A percentile compares a stretch with the other conserved stretches of the same genome.
These are phyloP conservation scores for Sanderia malayensis DNA, from an alignment of 30 jellyfish, hydroid and myxozoan species.

Conservation along the genomic window DNA sequence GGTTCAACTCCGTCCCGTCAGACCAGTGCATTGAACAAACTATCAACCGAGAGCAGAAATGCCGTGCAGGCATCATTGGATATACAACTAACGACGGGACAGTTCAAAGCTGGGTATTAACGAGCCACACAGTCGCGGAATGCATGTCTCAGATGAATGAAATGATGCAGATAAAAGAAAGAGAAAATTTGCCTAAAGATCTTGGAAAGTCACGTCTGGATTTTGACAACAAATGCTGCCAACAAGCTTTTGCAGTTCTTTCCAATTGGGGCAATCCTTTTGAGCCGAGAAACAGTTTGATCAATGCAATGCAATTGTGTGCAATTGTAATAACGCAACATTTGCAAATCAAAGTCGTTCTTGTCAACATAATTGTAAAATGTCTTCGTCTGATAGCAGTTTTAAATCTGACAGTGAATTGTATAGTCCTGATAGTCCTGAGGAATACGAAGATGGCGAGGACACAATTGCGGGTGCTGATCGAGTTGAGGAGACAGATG, in stretches of 20 bases:
- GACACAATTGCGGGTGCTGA: no score
- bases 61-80: slow-evolving; percentile 56
- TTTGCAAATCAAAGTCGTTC: no score
- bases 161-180: slow-evolving; percentile 10
- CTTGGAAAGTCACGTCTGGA: slow-evolving; percentile 24
- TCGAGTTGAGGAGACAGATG: no score
- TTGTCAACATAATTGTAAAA: no score
- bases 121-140: slow-evolving; percentile 53
- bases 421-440: no score
- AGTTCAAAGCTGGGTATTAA: slow-evolving; percentile 62
- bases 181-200: slow-evolving; percentile 22
- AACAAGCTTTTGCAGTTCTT: slow-evolving; percentile 18
- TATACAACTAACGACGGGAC: slow-evolving; percentile 50
- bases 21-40: slow-evolving; percentile 61
- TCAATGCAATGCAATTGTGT: no score
- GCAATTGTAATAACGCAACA: no score
- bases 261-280: slow-evolving; percentile 45
- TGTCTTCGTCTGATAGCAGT: no score
- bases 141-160: slow-evolving; percentile 15
- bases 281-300: slow-evolving; percentile 20
- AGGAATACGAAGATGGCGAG: no score
- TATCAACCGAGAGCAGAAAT: slow-evolving; percentile 49
- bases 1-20: slow-evolving; percentile 27
- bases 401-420: no score
- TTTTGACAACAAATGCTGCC: slow-evolving; percentile 28